These are phyloP conservation scores for Acronicta aceris DNA, from an alignment of 2,888 invertebrate genomes.

Conservation along the genomic window DNA sequence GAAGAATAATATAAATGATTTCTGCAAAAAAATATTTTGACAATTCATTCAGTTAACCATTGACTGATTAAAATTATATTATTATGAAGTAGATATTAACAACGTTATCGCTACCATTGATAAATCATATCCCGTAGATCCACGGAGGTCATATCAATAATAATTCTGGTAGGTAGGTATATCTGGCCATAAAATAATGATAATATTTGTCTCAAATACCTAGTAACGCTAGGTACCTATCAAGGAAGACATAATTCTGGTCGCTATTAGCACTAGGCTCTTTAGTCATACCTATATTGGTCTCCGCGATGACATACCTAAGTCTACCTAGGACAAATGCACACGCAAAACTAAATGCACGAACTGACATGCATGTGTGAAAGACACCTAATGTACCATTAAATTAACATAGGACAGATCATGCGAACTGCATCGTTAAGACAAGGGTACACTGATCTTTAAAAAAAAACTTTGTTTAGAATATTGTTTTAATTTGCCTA, in stretches of 20 bases:
- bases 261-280: conserved; percentile 3
- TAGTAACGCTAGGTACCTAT: conserved; percentile 1
- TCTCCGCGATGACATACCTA: conserved; percentile 17
- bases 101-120: background rate
- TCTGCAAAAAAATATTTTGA: no score
- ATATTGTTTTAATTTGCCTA: no score
- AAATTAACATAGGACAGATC: conserved; percentile 54
- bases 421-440: conserved; percentile 57
- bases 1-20: no score
- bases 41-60: no score
- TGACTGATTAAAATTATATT: no score
- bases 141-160: background rate
- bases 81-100: no score
- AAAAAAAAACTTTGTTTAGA: conserved; percentile 25
- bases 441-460: conserved; percentile 36
- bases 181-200: background rate
- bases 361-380: conserved; percentile 45
- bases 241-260: conserved; percentile 15
- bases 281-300: conserved; percentile 29
- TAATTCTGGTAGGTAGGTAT: no score
- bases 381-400: conserved; percentile 48
- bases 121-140: background rate
- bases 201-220: background rate
- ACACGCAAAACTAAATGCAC: conserved; percentile 36
- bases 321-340: conserved; percentile 23